Evolutionary conservation across 2,888 invertebrate species (phyloP).

Genomic region (Temnothorax ravouxi): DNA sequence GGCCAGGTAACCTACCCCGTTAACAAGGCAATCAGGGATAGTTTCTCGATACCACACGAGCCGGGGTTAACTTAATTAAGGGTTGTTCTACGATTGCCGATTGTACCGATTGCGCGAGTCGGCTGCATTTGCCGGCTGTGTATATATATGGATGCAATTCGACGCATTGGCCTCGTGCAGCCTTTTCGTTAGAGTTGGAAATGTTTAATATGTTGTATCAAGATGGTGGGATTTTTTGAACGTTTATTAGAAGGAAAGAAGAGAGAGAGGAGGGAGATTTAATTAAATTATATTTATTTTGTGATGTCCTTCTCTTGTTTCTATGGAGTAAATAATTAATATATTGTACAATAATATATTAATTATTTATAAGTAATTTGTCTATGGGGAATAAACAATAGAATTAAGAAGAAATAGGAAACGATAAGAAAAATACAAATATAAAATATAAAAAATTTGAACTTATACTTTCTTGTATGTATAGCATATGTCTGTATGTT

Average conservation of each 20-base stretch:
- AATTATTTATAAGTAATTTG: not conserved
- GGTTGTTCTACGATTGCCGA: conserved; percentile 83
- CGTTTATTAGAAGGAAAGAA: not conserved
- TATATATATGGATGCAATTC: conserved; percentile 37
- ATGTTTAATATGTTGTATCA: conserved; percentile 27
- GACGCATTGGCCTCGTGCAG: conserved; percentile 21
- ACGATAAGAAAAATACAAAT: not conserved
- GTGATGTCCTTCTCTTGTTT: not conserved
- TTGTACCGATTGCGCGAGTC: conserved; percentile 77
- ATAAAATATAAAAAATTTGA: not conserved
- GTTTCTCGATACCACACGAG: conserved; percentile 82
- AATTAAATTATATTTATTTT: conserved; percentile 20
- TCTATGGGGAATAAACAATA: not conserved
- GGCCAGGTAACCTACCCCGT: conserved; percentile 83
- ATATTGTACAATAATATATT: not conserved
- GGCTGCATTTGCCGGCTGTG: conserved; percentile 51
- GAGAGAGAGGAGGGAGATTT: not conserved
- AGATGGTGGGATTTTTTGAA: not conserved
- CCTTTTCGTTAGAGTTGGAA: conserved; percentile 42
- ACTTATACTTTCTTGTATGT: not conserved
- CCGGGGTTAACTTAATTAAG: conserved; percentile 85
- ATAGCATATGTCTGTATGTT: not conserved
- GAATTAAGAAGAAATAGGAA: not conserved
- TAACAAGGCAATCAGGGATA: conserved; percentile 85
- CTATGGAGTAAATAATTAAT: not conserved